These are phyloP conservation scores for Caerostris darwini DNA, from an alignment of 1,140 invertebrate genomes.

Conservation along the genomic window DNA sequence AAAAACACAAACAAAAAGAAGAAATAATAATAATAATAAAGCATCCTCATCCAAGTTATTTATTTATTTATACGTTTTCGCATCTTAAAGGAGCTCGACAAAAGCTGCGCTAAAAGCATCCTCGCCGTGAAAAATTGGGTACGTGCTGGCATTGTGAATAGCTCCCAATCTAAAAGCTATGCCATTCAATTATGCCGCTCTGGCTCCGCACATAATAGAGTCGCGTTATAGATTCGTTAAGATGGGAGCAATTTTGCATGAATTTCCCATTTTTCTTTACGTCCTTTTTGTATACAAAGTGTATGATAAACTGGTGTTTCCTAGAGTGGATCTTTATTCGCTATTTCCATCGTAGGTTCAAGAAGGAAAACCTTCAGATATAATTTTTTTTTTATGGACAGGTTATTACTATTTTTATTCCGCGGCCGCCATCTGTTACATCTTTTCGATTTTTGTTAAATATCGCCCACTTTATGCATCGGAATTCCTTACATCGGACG, in stretches of 20 bases:
- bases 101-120: slow-evolving; percentile 1
- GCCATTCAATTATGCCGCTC: not conserved
- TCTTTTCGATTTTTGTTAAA: slow-evolving; percentile 38
- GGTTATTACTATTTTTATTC: not conserved
- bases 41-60: not conserved
- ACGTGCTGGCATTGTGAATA: not conserved
- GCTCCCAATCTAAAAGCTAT: not conserved
- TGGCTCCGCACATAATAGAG: not conserved
- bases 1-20: no score
- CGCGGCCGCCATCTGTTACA: not conserved
- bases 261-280: not conserved
- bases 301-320: slow-evolving; percentile 6
- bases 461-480: not conserved
- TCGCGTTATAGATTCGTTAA: not conserved
- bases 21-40: no score
- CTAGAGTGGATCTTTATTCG: not conserved
- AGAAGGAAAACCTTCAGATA: not conserved
- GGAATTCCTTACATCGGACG: not conserved
- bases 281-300: not conserved
- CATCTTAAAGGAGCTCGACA: not conserved
- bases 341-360: not conserved
- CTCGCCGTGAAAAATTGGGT: not conserved
- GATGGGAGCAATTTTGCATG: slow-evolving; percentile 2
- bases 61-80: slow-evolving; percentile 12
- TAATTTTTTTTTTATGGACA: not conserved